Percentiles rank a stretch among this genome's conserved stretches.
phyloP scores from a whole-genome alignment of 1,140 invertebrate genomes.

The Nephila pilipes region DNA sequence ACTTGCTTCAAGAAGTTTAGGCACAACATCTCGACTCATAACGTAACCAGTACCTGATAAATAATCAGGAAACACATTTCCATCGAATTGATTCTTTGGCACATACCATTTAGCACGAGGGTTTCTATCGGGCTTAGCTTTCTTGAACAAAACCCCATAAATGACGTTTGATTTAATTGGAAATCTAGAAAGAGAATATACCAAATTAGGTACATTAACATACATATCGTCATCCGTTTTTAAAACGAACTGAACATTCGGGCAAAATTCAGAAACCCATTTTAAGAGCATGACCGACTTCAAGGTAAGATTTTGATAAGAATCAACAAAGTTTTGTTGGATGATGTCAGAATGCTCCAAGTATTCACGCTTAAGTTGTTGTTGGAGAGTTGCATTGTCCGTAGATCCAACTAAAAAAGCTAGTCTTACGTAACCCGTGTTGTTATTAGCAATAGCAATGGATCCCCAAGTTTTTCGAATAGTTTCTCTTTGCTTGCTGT shows the following conservation, averaged over 20 bases:
- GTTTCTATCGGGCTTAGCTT: conserved; percentile 92
- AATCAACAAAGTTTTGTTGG: conserved; percentile 79
- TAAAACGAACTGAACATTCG: conserved; percentile 83
- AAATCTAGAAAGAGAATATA: conserved; percentile 58
- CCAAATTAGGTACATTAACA: conserved; percentile 83
- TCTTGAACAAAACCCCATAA: conserved; percentile 89
- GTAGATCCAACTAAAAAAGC: conserved; percentile 76
- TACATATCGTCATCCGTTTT: conserved; percentile 84
- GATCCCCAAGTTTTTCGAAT: conserved; percentile 91
- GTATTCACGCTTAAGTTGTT: conserved; percentile 70
- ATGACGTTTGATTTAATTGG: conserved; percentile 53
- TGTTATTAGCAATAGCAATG: conserved; percentile 68
- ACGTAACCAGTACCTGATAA: conserved; percentile 92
- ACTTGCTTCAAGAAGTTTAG: conserved; percentile 55
- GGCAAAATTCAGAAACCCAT: conserved; percentile 85
- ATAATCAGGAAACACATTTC: conserved; percentile 89
- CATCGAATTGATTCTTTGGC: conserved; percentile 90
- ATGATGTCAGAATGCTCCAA: conserved; percentile 76
- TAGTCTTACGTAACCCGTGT: conserved; percentile 70
- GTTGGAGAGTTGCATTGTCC: conserved; percentile 24
- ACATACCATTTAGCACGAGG: conserved; percentile 81
- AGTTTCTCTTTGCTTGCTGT: conserved; percentile 85
- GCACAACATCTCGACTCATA: conserved; percentile 85
- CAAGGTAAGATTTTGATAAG: conserved; percentile 80
- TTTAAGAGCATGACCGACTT: conserved; percentile 80